Base-by-base conservation (phyloP, 2,797 vertebrate species). In the Hydrophis major region DNA sequence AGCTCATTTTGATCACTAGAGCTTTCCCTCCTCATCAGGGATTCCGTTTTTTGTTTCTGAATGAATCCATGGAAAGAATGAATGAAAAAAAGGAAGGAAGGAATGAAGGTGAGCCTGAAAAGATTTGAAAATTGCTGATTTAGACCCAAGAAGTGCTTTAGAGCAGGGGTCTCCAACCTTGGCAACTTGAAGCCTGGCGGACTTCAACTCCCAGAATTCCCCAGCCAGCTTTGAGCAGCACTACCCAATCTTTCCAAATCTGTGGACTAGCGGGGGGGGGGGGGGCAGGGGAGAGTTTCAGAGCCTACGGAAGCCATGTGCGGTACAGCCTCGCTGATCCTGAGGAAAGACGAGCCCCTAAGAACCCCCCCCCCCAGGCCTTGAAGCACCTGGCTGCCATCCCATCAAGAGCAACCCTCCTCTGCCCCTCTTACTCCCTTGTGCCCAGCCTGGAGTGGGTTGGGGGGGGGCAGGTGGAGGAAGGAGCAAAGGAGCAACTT, bases 251-350 rank as follows among this genome's bases (percentile, higher is more conserved):
- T 69, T 69, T 32, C 66, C 1, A 2, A 32, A 13, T 50, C 78
- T 86, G 1, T 20, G 37, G 78, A 13, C 42, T 50, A 42, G 74
- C 74, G 42, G n/a, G 5, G 25, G 60, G 3, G 14, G 32, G 42
- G 8, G 8, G 2, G 37, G 8, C 11, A 42, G 4, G 3, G 3
- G 37, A 20, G 69, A n/a, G 60, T 25, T 28, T 22, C 32, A 32
- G 56, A 56, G n/a, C 14, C n/a, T 22, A 3, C 0, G 1, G 53
- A 14, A 56, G 47, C 37, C 4, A 2, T 6, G 50, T 16, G 5
- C 28, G 6, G 6, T 50, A 50, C 12, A 53, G 83, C 50, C 13
- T n/a, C 6, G 28, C 86, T n/a, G 28, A 16, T 55, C 47, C 47
- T 7, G 27, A n/a, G 83, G 50, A 18, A 56, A 55, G 47, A 55